These are phyloP conservation scores for Bellardia pandia DNA, from an alignment of 2,888 invertebrate species.

Conservation along the genomic window DNA sequence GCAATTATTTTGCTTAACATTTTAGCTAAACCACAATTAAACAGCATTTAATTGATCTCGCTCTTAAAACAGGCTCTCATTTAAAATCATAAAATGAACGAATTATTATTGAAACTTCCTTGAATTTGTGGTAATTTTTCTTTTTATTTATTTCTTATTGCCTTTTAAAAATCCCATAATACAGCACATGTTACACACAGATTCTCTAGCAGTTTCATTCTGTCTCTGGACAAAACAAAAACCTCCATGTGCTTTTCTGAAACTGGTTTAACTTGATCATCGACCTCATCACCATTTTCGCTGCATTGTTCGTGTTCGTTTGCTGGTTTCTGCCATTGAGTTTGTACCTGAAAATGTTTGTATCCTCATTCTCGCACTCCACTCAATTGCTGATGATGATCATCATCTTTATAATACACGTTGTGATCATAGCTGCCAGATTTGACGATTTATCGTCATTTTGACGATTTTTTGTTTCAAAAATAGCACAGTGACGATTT, in stretches of 20 bases:
- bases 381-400: neutral
- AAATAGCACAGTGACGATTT: too few species aligned
- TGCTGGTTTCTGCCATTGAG: neutral
- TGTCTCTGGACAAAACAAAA: neutral
- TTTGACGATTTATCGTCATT: too few species aligned
- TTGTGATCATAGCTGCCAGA: too few species aligned
- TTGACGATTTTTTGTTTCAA: too few species aligned
- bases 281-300: neutral
- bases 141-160: neutral
- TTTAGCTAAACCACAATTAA: slow-evolving; percentile 36
- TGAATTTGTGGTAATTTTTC: neutral
- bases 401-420: neutral
- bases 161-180: neutral
- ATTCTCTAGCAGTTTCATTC: neutral
- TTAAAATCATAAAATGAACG: neutral
- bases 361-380: slow-evolving; percentile 23
- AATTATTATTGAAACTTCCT: slow-evolving; percentile 16
- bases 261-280: slow-evolving; percentile 64
- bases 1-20: too few species aligned
- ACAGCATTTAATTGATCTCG: slow-evolving; percentile 7
- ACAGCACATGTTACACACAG: slow-evolving; percentile 41
- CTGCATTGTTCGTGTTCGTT: neutral
- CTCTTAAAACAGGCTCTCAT: neutral
- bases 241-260: slow-evolving; percentile 42
- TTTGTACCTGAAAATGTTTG: slow-evolving; percentile 24